Evolutionary conservation across 1,140 invertebrate species (phyloP).

Genomic region (Calephelis virginiensis): DNA sequence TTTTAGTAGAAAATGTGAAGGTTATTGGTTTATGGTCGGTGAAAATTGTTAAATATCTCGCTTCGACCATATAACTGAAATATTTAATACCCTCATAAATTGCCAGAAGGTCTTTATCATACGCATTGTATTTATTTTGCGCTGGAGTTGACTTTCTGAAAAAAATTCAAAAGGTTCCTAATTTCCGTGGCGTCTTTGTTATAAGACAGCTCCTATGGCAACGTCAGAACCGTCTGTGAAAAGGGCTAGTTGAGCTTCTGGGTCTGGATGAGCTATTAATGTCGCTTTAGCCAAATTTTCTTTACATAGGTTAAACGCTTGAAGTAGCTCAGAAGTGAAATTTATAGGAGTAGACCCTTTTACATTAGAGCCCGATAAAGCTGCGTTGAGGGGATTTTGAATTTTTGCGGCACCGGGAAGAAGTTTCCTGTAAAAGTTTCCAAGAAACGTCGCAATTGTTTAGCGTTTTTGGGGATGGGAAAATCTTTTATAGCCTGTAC

Average conservation of each 20-base stretch:
- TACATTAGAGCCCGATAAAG: neutral
- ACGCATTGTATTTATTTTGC: no score
- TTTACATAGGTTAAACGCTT: constrained; percentile 5
- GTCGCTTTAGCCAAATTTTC: neutral
- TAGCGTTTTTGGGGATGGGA: constrained; percentile 17
- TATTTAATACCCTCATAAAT: no score
- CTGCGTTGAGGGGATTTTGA: constrained; percentile 18
- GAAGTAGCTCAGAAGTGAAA: neutral
- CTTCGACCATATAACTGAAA: no score
- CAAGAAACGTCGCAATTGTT: constrained; percentile 21
- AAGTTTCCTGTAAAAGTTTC: constrained; percentile 29
- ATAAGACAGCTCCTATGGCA: constrained; percentile 10
- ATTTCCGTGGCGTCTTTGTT: constrained; percentile 4
- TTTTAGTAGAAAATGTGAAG: neutral
- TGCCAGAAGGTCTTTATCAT: no score
- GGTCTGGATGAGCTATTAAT: constrained; percentile 8
- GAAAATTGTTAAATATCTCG: no score
- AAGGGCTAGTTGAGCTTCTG: constrained; percentile 2
- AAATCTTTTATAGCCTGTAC: constrained; percentile 25
- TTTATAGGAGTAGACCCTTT: neutral
- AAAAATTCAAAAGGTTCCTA: no score
- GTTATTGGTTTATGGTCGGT: no score
- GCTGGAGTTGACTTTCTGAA: no score
- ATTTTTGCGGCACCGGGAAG: constrained; percentile 19
- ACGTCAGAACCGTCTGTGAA: constrained; percentile 21